Evolutionary conservation across 1,140 invertebrate species (phyloP).

Genomic region (Zaprionus ghesquierei): DNA sequence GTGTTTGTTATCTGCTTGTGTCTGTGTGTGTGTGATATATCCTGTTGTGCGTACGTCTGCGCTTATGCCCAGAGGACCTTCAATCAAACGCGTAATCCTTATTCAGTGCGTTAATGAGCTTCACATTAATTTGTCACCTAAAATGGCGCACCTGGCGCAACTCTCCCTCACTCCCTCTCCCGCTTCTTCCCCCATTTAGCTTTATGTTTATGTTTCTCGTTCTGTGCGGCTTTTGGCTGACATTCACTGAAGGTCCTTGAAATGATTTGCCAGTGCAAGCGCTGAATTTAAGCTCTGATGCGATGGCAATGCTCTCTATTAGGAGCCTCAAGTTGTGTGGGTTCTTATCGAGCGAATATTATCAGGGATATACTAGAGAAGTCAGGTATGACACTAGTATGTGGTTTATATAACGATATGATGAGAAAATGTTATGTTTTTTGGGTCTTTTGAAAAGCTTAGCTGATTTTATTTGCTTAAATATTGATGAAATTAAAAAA

Average conservation of each 20-base stretch:
- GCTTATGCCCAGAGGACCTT: constrained; percentile 69
- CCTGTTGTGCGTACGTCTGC: constrained; percentile 40
- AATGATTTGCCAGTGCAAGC: constrained; percentile 19
- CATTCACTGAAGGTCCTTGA: constrained; percentile 50
- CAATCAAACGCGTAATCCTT: constrained; percentile 78
- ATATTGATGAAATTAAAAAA: too few relatives aligned
- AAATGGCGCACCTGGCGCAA: constrained; percentile 64
- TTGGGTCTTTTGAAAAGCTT: too few relatives aligned
- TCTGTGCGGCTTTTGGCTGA: constrained; percentile 29
- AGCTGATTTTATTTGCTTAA: too few relatives aligned
- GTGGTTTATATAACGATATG: background rate
- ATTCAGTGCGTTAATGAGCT: constrained; percentile 80
- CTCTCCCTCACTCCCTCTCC: background rate
- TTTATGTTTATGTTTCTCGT: constrained; percentile 2
- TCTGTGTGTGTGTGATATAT: constrained; percentile 11
- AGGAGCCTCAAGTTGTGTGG: background rate
- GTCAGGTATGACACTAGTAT: background rate
- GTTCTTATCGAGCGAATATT: background rate
- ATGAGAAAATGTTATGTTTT: too few relatives aligned
- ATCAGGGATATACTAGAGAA: background rate
- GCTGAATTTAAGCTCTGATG: background rate
- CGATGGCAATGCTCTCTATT: background rate
- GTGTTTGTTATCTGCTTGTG: constrained; percentile 43
- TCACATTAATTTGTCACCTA: constrained; percentile 74
- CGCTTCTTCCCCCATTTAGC: background rate